Base-by-base conservation (phyloP, 2,797 vertebrate species). In the Crax fasciolata region DNA sequence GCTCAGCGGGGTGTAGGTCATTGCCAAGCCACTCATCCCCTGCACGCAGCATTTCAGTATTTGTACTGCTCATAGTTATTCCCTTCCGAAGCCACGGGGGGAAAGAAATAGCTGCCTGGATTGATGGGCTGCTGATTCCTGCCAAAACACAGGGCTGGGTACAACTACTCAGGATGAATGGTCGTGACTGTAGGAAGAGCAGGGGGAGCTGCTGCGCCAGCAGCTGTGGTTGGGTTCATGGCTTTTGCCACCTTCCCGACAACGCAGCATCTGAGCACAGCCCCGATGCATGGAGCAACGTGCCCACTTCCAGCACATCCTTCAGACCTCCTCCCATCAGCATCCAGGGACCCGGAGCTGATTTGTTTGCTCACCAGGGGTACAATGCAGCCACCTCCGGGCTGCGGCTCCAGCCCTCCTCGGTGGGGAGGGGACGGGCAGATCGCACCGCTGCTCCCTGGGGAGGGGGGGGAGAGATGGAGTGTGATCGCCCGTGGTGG, bases 1-100 rank as follows among this genome's bases (percentile, higher is more conserved):
- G 39, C 95, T 89, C 81, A 27, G 32, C 2, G 0, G 77, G 78
- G 89, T 58, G 41, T 66, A 94, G 93, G 93, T 96, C 90, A 93
- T 89, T 92, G 90, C 90, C 84, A 43, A 92, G 77, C 71, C 67
- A 27, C 90, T 95, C 77, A 94, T 93, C 94, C 92, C 76, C 77
- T 11, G 3, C 0, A 0, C 2, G 0, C 84, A 55, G 84, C 93
- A 21, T 76, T 94, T 84, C 82, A 30, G 11, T 84, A 58, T 87
- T 95, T 95, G 86, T 77, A 14, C 73, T 61, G 81, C 91, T 90
- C 0, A 0, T 86, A 89, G 71, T 90, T 32, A 7, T 2, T 72
- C 65, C 78, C 65, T 87, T 44, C 61, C 7, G 81, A 83, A 96
- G 61, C 95, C 10, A 3, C 9, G 9, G 6, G 6, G 57, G 57